Conservation (phyloP, 2,113 vertebrate species). For the Catharus fuscescens region DNA sequence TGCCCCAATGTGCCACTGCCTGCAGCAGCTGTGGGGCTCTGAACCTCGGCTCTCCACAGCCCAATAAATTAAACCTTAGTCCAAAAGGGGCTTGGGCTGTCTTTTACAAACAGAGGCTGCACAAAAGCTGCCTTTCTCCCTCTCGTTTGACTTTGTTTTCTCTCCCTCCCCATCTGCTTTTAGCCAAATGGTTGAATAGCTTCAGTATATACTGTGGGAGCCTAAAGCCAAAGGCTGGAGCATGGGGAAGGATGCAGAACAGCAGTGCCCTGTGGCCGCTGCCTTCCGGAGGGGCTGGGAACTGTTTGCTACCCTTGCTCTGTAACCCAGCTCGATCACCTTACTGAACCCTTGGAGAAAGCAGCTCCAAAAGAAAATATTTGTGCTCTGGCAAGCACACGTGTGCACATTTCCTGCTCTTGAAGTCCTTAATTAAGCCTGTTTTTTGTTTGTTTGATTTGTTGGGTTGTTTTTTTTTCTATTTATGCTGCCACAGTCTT, state of each 20-base stretch:
- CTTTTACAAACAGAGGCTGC: slow-evolving; percentile 35
- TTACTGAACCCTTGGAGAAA: slow-evolving; percentile 39
- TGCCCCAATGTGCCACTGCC: neutral
- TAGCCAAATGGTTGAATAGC: slow-evolving; percentile 72
- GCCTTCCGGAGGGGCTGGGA: slow-evolving; percentile 54
- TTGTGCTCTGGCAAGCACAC: slow-evolving; percentile 37
- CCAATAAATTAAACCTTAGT: neutral
- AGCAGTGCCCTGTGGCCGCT: slow-evolving; percentile 37
- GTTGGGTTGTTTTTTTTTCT: neutral
- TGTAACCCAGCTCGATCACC: slow-evolving; percentile 24
- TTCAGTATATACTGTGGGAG: slow-evolving; percentile 59
- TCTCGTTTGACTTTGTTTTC: slow-evolving; percentile 64
- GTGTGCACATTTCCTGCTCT: slow-evolving; percentile 40
- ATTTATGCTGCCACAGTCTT: neutral
- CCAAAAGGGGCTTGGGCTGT: neutral
- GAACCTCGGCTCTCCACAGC: neutral
- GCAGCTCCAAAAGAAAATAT: slow-evolving; percentile 36
- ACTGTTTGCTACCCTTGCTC: slow-evolving; percentile 7
- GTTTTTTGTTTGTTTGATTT: neutral
- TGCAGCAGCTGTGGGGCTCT: slow-evolving; percentile 23
- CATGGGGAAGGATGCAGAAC: slow-evolving; percentile 34
- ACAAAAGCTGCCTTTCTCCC: slow-evolving; percentile 73
- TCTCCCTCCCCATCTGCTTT: slow-evolving; percentile 63
- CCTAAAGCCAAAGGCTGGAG: slow-evolving; percentile 44
- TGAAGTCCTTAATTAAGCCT: slow-evolving; percentile 40